Conservation (phyloP, 2,888 invertebrate species). For the Tyria jacobaeae region DNA sequence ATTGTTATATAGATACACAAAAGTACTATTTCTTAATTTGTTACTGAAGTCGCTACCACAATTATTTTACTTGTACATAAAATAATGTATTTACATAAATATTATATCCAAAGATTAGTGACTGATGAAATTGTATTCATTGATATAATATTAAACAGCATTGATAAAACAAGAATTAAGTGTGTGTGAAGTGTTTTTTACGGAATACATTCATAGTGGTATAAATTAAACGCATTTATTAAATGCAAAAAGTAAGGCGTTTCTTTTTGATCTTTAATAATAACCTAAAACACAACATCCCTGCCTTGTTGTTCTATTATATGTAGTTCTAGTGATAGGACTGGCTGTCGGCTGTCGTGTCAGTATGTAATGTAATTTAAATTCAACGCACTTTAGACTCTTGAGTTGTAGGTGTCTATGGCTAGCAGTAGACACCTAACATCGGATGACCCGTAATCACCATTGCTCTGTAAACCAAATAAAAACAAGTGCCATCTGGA, state of each 20-base stretch:
- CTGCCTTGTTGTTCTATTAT: too few species aligned
- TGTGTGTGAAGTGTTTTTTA: conserved; percentile 54
- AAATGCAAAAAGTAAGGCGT: conserved; percentile 38
- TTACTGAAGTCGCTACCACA: conserved; percentile 19
- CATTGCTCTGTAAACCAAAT: too few species aligned
- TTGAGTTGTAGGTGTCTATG: too few species aligned
- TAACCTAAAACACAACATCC: neutral
- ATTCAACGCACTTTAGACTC: too few species aligned
- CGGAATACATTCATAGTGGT: conserved; percentile 36
- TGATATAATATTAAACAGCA: conserved; percentile 15
- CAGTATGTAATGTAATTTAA: too few species aligned
- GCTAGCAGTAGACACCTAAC: too few species aligned
- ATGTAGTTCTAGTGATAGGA: too few species aligned
- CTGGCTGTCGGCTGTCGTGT: too few species aligned
- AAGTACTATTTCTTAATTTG: conserved; percentile 16
- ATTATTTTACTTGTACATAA: conserved; percentile 26
- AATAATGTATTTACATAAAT: conserved; percentile 18
- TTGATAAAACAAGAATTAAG: conserved; percentile 32
- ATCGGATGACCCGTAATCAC: too few species aligned
- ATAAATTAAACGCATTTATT: conserved; percentile 48
- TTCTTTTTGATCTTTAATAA: conserved; percentile 10
- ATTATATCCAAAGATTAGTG: conserved; percentile 44
- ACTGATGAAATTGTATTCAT: conserved; percentile 33
- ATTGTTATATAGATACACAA: conserved; percentile 16
- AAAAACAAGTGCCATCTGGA: too few species aligned